Conservation (phyloP, 2,113 vertebrate genomes). For the Myiozetetes cayanensis region DNA sequence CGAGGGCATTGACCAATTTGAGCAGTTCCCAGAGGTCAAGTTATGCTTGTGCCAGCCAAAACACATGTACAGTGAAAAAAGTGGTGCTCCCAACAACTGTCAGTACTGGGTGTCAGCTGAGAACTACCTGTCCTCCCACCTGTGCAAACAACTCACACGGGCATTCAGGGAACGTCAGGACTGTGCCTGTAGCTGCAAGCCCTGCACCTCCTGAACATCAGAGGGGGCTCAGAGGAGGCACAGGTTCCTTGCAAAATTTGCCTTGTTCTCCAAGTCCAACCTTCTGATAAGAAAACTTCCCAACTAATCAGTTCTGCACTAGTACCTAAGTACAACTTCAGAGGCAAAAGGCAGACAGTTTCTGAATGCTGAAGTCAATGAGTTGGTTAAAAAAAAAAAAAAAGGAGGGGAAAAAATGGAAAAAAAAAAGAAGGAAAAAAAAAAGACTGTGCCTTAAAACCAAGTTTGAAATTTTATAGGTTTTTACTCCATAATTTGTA, state of each 20-base stretch:
- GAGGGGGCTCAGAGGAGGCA: not conserved
- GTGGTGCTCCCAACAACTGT: not conserved
- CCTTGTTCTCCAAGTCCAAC: not conserved
- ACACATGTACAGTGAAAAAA: fast-evolving
- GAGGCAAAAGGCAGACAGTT: not conserved
- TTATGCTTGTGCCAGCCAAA: not conserved
- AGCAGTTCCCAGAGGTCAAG: not conserved
- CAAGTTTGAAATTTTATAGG: slow-evolving; percentile 66
- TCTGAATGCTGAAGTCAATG: slow-evolving; percentile 4
- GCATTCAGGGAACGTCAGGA: not conserved
- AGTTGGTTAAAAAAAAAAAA: not conserved
- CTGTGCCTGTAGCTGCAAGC: not conserved
- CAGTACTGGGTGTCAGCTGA: not conserved
- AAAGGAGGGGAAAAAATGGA: not conserved
- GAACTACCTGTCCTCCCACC: not conserved
- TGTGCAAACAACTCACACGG: not conserved
- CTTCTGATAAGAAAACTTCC: not conserved
- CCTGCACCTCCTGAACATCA: not conserved
- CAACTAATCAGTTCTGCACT: not conserved
- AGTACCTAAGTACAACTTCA: not conserved
- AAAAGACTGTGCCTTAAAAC: slow-evolving; percentile 44
- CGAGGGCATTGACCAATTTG: not conserved
- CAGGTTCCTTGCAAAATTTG: not conserved
- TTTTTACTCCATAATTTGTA: slow-evolving; percentile 61
- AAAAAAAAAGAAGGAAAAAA: not conserved